phyloP scores from a whole-genome alignment of 1,140 invertebrate genomes.

The Acyrthosiphon pisum region DNA sequence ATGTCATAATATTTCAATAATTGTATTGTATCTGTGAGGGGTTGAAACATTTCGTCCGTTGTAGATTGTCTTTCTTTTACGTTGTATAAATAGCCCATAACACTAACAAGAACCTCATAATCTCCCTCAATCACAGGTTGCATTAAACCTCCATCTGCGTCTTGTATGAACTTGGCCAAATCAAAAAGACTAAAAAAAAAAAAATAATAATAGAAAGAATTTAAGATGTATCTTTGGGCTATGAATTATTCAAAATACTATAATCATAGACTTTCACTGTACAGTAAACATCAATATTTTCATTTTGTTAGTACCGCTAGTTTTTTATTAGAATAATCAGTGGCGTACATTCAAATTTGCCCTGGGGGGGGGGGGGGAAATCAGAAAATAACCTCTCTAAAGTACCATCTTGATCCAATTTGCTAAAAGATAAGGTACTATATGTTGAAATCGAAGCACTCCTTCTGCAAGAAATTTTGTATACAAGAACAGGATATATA shows the following conservation, averaged over 20 bases:
- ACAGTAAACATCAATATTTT: neutral
- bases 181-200: slow-evolving; percentile 64
- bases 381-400: too few relatives aligned
- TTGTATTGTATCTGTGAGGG: slow-evolving; percentile 86
- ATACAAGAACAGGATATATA: too few relatives aligned
- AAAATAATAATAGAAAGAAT: neutral
- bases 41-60: slow-evolving; percentile 93
- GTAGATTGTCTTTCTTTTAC: slow-evolving; percentile 79
- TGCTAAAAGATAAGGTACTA: too few relatives aligned
- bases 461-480: too few relatives aligned
- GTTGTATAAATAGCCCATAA: slow-evolving; percentile 84
- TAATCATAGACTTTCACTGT: neutral
- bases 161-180: slow-evolving; percentile 68
- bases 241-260: neutral
- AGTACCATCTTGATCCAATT: too few relatives aligned
- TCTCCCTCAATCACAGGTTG: slow-evolving; percentile 83
- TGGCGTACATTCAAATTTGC: too few relatives aligned
- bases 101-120: slow-evolving; percentile 77
- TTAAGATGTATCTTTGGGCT: neutral
- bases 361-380: too few relatives aligned
- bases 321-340: too few relatives aligned
- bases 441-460: too few relatives aligned
- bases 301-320: too few relatives aligned
- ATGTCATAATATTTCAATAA: slow-evolving; percentile 85
- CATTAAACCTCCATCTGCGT: slow-evolving; percentile 75